These are phyloP conservation scores for Pseudotriccus pelzelni DNA, from an alignment of 2,797 vertebrate species.

Conservation along the genomic window DNA sequence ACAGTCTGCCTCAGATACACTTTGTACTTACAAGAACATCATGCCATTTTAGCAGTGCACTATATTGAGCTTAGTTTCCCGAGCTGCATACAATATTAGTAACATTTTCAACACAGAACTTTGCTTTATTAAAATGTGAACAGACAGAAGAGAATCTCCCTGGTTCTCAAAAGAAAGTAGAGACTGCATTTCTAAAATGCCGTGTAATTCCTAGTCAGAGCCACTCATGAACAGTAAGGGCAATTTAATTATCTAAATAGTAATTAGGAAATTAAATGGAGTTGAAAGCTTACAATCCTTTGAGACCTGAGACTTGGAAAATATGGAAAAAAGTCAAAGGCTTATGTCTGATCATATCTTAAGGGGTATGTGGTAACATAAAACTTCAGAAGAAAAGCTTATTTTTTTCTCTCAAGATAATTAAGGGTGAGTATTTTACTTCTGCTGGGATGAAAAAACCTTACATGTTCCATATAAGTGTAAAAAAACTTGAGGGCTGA, in stretches of 20 bases:
- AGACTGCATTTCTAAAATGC: not conserved
- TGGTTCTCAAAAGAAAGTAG: not conserved
- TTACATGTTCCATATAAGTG: not conserved
- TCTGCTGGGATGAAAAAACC: not conserved
- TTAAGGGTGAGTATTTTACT: not conserved
- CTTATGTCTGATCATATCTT: not conserved
- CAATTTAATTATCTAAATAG: slow-evolving; percentile 33
- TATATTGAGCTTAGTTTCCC: not conserved
- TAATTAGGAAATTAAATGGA: slow-evolving; percentile 48
- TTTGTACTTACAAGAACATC: not conserved
- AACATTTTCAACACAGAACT: not conserved
- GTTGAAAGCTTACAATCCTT: not conserved
- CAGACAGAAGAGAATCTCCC: not conserved
- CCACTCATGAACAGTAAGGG: not conserved
- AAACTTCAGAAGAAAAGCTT: not conserved
- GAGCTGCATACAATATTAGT: not conserved
- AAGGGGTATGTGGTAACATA: not conserved
- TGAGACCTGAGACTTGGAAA: not conserved
- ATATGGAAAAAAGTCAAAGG: not conserved
- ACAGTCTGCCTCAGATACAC: not conserved
- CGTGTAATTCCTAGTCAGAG: not conserved
- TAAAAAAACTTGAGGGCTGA: not conserved
- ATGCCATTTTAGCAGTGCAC: not conserved
- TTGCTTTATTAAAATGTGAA: not conserved
- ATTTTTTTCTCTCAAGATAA: not conserved